Evolutionary conservation across 1,140 invertebrate genomes (phyloP).

Genomic region (Pteromalus puparum): DNA sequence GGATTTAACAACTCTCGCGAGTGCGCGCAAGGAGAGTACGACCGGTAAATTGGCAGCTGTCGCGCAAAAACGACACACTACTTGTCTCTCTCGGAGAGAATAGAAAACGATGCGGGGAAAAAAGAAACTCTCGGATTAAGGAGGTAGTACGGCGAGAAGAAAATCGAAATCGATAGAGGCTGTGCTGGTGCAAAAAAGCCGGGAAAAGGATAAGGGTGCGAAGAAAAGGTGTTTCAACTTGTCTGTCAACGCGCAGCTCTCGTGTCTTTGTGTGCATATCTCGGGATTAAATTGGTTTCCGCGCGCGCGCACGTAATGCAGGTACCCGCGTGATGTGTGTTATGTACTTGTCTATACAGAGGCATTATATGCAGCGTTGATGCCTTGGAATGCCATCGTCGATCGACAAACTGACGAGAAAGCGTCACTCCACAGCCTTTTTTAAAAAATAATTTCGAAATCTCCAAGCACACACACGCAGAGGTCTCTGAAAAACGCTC

Average conservation of each 20-base stretch:
- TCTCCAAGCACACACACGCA: not conserved
- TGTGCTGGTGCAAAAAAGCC: not conserved
- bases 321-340: slow-evolving; percentile 25
- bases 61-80: not conserved
- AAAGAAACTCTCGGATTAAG: slow-evolving; percentile 3
- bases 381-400: not conserved
- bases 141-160: not conserved
- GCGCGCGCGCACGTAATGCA: slow-evolving; percentile 28
- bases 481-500: not conserved
- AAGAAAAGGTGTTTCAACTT: slow-evolving; percentile 56
- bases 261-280: slow-evolving; percentile 39
- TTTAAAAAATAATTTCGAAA: not conserved
- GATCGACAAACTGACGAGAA: not conserved
- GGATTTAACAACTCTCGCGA: not conserved
- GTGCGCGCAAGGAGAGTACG: not conserved
- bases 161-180: slow-evolving; percentile 35
- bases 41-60: not conserved
- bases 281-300: slow-evolving; percentile 37
- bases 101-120: slow-evolving; percentile 1
- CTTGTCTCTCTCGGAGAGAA: not conserved
- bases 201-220: not conserved
- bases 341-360: not conserved
- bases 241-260: slow-evolving; percentile 38
- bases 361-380: slow-evolving; percentile 1
- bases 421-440: not conserved